Base-by-base conservation (phyloP, 2,113 vertebrate genomes). In the Microtus richardsoni region DNA sequence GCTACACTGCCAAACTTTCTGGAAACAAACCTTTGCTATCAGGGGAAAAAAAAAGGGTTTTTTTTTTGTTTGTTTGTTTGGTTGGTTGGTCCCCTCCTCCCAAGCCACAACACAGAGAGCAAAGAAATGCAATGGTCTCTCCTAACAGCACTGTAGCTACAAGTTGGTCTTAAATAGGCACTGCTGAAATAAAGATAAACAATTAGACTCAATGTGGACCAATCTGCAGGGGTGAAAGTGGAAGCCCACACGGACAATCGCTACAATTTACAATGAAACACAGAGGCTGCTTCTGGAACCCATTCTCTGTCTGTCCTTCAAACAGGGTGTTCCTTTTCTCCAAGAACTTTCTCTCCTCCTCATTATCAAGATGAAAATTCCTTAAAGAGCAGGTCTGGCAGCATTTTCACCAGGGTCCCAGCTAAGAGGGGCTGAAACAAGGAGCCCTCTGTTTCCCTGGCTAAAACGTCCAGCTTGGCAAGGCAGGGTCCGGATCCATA, bases 351-450 rank as follows among this genome's bases (percentile, higher is more conserved):
- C 91, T 88, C 84, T 93, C 68, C 28, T 73, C 82, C 80, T 78
- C 93, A 96, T 96, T 95, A 97, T 92, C 96, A 92, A 97, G 96
- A 97, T 98, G 92, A 96, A 96, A 96, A 96, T 98, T 97, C 96
- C 94, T 95, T 94, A 88, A 36, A 86, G 68, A 96, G 88, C 97
- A 79, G 80, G 95, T 83, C 85, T 88, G 91, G 88, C 97, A 70
- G 36, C 96, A 92, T 87, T 97, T 66, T 92, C 75, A 89, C 54
- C 14, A 26, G 74, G 78, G 75, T 28, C 90, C 71, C 66, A 33
- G 30, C 21, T 41, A 78, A 73, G 84, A 88, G 75, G 30, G 89
- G 79, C 47, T 36, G n/a, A 54, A 93, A 98, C 96, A 98, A 98
- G 95, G 84, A 88, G 60, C 85, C 39, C 95, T 97, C 95, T 98